Evolutionary conservation across 2,888 invertebrate species (phyloP), one percentile per base, ranked within the genome.

Genomic region (Osmoderma eremita): DNA sequence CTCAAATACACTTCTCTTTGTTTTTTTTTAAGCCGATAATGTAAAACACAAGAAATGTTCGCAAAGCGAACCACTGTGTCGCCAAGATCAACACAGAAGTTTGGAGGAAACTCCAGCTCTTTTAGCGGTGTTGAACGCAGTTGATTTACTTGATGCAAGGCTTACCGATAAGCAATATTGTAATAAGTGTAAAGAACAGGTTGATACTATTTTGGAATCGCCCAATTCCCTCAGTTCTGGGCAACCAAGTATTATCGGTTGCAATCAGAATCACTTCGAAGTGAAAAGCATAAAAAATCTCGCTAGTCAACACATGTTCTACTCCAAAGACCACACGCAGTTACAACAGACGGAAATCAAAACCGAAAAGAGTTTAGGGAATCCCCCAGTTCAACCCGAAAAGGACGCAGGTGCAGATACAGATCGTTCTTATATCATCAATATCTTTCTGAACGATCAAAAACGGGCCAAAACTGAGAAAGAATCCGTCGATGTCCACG

Each of bases 381-480:
- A 10, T 1, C 18, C 20, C 1, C n/a, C 20, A 18, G 6, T 17
- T 12, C 10, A 8, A 18, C 10, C 20, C 1, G 15, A 48, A 12
- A 1, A 48, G 8, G 5, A 3, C 13, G 24, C 12, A 24, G 12
- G n/a, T 12, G 6, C 13, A 51, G 50, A 51, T 12, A 13, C 15
- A 1, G 22, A 61, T 15, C 24, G 24, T 10, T 24, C 45, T 17
- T 61, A 61, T 12, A 45, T 61, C 1, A 61, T 61, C 15, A 61
- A 61, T 18, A 41, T 61, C 3, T 61, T 61, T 30, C 24, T 61
- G 20, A 61, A 61, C 18, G 45, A 61, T 15, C 13, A 15, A 5
- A 30, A 42, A 30, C 6, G 12, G 1, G 18, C 36, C 5, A 13
- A 18, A 17, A 12, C 3, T 2, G 24, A 45, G 4, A n/a, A 42